Evolutionary conservation across 2,113 vertebrate genomes (phyloP).

Genomic region (Rhombomys opimus): DNA sequence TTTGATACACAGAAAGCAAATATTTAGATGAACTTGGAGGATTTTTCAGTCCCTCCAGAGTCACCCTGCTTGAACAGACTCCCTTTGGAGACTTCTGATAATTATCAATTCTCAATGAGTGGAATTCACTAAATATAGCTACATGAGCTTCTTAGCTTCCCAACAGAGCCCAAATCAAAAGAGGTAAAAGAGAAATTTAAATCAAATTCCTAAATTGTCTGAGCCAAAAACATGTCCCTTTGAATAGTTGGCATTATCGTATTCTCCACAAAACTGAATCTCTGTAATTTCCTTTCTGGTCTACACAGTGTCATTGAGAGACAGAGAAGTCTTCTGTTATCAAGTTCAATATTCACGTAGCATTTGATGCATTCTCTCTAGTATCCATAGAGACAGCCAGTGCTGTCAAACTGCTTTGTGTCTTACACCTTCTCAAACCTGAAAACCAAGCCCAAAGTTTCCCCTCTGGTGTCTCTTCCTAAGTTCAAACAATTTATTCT

Average conservation of each 20-base stretch:
- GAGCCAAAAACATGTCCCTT: background rate
- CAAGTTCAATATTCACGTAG: background rate
- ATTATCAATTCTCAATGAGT: conserved; percentile 68
- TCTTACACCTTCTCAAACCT: conserved; percentile 30
- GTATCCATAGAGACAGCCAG: background rate
- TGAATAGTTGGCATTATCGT: background rate
- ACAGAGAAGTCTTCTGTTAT: background rate
- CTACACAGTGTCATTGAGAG: background rate
- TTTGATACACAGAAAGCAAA: conserved; percentile 17
- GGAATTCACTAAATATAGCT: conserved; percentile 68
- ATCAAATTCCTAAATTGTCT: background rate
- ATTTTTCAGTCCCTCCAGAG: conserved; percentile 39
- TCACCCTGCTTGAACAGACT: conserved; percentile 22
- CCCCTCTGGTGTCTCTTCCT: conserved; percentile 54
- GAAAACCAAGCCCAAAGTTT: conserved; percentile 30
- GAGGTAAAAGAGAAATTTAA: background rate
- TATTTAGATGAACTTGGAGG: conserved; percentile 46
- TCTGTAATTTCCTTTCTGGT: conserved; percentile 7
- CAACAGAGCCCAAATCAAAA: conserved; percentile 7
- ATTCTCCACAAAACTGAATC: background rate
- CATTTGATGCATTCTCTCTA: background rate
- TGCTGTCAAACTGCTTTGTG: background rate
- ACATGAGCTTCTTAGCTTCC: conserved; percentile 9
- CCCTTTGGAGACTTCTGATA: conserved; percentile 69
- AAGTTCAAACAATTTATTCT: conserved; percentile 53